phyloP scores from a whole-genome alignment of 2,797 vertebrate genomes.

The Tadarida brasiliensis region DNA sequence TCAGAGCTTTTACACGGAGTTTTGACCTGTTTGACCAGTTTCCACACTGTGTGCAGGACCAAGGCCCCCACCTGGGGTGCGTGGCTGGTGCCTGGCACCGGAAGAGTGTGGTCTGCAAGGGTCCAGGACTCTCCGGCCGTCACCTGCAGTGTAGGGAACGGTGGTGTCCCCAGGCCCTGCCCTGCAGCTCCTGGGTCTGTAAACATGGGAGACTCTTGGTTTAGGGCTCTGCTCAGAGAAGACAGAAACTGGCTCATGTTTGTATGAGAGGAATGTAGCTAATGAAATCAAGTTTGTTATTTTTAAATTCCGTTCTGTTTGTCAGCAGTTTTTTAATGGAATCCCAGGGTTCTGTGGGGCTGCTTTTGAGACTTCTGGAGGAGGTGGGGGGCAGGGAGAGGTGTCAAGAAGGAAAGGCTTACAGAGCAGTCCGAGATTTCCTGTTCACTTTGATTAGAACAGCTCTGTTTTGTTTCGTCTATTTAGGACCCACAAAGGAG shows the following conservation, averaged over 20 bases:
- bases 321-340: neutral
- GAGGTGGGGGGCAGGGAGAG: rapidly evolving
- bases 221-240: neutral
- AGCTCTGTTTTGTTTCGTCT: neutral
- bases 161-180: no score
- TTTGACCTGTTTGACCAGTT: neutral
- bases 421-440: neutral
- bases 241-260: neutral
- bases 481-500: neutral
- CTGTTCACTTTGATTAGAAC: no score
- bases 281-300: neutral
- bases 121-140: no score
- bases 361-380: neutral
- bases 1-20: neutral
- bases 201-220: neutral
- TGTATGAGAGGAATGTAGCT: neutral
- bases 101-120: neutral
- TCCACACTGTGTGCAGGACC: no score
- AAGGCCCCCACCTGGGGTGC: no score
- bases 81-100: neutral
- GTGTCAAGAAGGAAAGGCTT: neutral
- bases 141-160: neutral
- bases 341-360: neutral
- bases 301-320: neutral
- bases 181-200: neutral